Evolutionary conservation across 2,797 vertebrate species (phyloP).

Genomic region (Gymnothorax reevesii): DNA sequence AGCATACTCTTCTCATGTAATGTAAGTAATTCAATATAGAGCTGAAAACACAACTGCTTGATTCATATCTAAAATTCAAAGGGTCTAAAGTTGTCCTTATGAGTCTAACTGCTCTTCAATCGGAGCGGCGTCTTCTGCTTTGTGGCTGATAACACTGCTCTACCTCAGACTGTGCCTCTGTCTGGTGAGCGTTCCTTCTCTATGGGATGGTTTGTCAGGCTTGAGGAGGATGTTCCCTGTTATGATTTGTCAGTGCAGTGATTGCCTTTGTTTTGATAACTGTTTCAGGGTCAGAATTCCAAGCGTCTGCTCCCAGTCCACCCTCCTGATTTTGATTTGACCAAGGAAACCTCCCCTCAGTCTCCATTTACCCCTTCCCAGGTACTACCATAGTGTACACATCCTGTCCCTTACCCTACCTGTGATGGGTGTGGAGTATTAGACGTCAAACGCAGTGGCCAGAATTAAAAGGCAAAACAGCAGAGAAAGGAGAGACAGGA

Average conservation of each 20-base stretch:
- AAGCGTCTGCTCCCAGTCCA: constrained; percentile 84
- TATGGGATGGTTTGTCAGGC: too few species aligned
- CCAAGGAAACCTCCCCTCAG: constrained; percentile 66
- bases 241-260: not conserved
- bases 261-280: constrained; percentile 21
- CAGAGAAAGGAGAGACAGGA: too few species aligned
- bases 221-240: too few species aligned
- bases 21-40: not conserved
- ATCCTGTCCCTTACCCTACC: not conserved
- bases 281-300: constrained; percentile 74
- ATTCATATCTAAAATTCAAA: not conserved
- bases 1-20: not conserved
- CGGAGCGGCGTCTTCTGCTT: not conserved
- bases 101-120: not conserved
- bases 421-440: too few species aligned
- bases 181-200: too few species aligned
- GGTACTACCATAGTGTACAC: constrained; percentile 51
- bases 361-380: constrained; percentile 60
- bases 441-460: too few species aligned
- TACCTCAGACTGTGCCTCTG: not conserved
- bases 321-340: constrained; percentile 79
- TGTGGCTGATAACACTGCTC: not conserved
- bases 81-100: not conserved
- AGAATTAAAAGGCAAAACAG: too few species aligned
- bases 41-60: not conserved